Evolutionary conservation across 2,797 vertebrate species (phyloP).

Genomic region (Danio aesculapii): DNA sequence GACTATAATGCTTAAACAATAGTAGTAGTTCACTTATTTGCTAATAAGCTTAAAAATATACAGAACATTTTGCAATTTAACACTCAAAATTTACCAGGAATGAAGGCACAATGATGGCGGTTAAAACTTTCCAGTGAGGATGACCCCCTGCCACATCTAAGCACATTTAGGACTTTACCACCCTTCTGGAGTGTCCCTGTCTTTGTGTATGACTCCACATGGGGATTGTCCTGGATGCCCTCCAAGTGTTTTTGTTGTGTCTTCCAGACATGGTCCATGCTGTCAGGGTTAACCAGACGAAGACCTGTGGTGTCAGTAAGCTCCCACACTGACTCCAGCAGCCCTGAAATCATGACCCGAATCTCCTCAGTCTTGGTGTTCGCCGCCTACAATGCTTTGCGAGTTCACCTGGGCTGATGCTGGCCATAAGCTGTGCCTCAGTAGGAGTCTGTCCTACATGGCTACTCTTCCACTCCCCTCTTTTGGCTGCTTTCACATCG

Average conservation of each 20-base stretch:
- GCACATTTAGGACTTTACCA: too few species aligned
- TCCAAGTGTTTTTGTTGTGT: not conserved
- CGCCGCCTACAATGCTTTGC: too few species aligned
- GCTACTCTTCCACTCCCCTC: too few species aligned
- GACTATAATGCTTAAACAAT: not conserved
- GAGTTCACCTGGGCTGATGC: too few species aligned
- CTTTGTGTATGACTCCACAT: not conserved
- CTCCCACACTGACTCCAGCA: too few species aligned
- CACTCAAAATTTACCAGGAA: not conserved
- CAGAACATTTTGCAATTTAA: not conserved
- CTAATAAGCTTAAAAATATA: not conserved
- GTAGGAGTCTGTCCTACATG: too few species aligned
- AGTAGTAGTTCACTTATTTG: not conserved
- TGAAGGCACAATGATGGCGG: conserved; percentile 11
- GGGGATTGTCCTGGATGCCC: not conserved
- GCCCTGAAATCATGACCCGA: too few species aligned
- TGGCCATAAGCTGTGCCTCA: too few species aligned
- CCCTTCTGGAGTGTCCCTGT: too few species aligned
- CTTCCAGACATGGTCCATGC: not conserved
- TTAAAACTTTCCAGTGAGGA: conserved; percentile 20
- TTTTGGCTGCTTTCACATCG: too few species aligned
- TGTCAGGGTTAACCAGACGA: not conserved
- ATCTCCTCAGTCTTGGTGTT: too few species aligned
- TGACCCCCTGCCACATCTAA: conserved; percentile 14
- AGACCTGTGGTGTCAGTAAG: not conserved